Evolutionary conservation across 2,888 invertebrate species (phyloP), one percentile per base, ranked within the genome.

Genomic region (Dynastes grantii): DNA sequence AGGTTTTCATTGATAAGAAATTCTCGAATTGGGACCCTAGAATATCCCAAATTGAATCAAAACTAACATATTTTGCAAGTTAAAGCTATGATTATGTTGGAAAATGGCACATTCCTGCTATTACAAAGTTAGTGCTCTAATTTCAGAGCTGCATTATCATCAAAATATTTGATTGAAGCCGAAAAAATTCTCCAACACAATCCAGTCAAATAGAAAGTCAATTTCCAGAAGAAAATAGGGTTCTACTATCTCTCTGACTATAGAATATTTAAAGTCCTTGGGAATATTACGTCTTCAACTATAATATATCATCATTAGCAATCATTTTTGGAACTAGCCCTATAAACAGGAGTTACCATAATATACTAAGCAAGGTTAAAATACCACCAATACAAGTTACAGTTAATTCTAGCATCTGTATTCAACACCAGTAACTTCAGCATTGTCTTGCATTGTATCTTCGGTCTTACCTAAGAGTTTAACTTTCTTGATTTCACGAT

Each of bases 391-490:
- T 11, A 11, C 45, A 5, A 5, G 55, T 22, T 22, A 58, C 55
- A 58, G 55, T 58, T 58, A 58, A 58, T 58, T 58, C 55, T 22
- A 58, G 8, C 22, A 58, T 58, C 22, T 22, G 55, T 58, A 58
- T 58, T 58, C 55, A 58, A 22, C 16, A 8, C n/a, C 22, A 1
- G 16, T 58, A 58, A 8, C n/a, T 8, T 22, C 22, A 22, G 55
- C 16, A 22, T 58, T 58, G 55, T 8, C 55, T 58, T 58, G 55
- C 55, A 22, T 58, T 22, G 5, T 2, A 8, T 4, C 3, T 4
- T 16, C 22, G 55, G 9, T 9, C 45, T 45, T 45, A 45, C 45
- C 45, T 45, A 45, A 45, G 45, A 45, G 45, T 45, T 45, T 45
- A 45, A 45, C 45, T 45, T 45, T 45, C 55, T n/a, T 22, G 55